Conservation (phyloP, 2,797 vertebrate genomes). For the Coregonus sp. region DNA sequence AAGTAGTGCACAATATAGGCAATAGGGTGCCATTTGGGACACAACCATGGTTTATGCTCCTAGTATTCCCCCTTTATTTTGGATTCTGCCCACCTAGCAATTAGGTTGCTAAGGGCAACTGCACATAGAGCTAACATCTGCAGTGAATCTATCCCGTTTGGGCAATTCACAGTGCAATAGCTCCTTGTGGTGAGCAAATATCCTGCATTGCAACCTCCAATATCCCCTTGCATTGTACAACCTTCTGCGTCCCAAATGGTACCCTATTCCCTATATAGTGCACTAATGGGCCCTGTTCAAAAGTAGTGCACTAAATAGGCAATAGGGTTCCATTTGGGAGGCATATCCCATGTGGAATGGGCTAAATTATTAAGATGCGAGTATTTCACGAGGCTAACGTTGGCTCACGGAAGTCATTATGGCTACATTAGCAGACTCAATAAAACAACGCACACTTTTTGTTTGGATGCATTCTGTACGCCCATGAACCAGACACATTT, state of each 20-base stretch:
- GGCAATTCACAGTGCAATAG: no score
- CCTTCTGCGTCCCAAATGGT: neutral
- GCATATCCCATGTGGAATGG: slow-evolving; percentile 11
- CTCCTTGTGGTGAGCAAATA: no score
- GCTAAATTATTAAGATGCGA: neutral
- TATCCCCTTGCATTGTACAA: no score
- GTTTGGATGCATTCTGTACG: neutral
- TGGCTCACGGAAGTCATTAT: slow-evolving; percentile 5
- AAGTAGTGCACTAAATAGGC: slow-evolving; percentile 36
- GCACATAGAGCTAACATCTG: no score
- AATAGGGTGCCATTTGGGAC: neutral
- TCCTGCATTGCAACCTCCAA: no score
- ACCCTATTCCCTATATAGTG: slow-evolving; percentile 38
- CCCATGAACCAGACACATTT: neutral
- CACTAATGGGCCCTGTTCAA: slow-evolving; percentile 27
- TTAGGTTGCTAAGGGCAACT: no score
- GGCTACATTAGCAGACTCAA: neutral
- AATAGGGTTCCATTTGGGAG: neutral
- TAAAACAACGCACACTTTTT: neutral
- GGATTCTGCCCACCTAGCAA: slow-evolving; percentile 29
- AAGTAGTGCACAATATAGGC: no score
- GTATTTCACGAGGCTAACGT: slow-evolving; percentile 9
- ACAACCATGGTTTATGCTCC: neutral
- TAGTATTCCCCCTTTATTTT: slow-evolving; percentile 21
- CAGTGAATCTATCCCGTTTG: no score